A percentile compares a stretch with the other conserved stretches of the same genome.
Conservation (phyloP, 2,888 invertebrate genomes). For the Crematogaster levior region DNA sequence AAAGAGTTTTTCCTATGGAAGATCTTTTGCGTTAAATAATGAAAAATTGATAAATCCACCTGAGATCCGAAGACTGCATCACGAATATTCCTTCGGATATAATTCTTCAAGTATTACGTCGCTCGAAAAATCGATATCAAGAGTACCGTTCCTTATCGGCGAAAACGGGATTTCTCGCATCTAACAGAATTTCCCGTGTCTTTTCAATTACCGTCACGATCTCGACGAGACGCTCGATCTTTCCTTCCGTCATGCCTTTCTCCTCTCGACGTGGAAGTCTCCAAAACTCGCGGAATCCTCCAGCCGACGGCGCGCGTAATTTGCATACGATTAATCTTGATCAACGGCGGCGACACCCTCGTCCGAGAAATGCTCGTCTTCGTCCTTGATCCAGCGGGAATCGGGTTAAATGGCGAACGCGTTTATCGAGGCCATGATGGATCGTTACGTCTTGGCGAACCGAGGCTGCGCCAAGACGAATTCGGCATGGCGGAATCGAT, state of each 20-base stretch:
- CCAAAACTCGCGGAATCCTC: constrained; percentile 61
- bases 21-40: background rate
- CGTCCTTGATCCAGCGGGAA: constrained; percentile 54
- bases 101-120: background rate
- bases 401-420: constrained; percentile 68
- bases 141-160: constrained; percentile 9
- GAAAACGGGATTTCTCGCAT: constrained; percentile 9
- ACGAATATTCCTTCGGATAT: background rate
- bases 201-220: constrained; percentile 64
- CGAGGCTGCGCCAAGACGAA: constrained; percentile 44
- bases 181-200: constrained; percentile 26
- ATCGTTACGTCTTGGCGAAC: constrained; percentile 66
- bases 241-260: constrained; percentile 25
- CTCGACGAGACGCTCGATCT: constrained; percentile 55
- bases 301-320: constrained; percentile 64
- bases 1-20: background rate
- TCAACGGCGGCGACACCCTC: constrained; percentile 63
- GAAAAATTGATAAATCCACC: constrained; percentile 7
- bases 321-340: constrained; percentile 78
- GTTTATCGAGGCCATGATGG: constrained; percentile 66
- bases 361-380: constrained; percentile 48
- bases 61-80: background rate
- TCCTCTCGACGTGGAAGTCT: constrained; percentile 7
- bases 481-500: constrained; percentile 41
- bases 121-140: constrained; percentile 24